Conservation (phyloP, 1,140 invertebrate species). For the Ditylenchus dipsaci region DNA sequence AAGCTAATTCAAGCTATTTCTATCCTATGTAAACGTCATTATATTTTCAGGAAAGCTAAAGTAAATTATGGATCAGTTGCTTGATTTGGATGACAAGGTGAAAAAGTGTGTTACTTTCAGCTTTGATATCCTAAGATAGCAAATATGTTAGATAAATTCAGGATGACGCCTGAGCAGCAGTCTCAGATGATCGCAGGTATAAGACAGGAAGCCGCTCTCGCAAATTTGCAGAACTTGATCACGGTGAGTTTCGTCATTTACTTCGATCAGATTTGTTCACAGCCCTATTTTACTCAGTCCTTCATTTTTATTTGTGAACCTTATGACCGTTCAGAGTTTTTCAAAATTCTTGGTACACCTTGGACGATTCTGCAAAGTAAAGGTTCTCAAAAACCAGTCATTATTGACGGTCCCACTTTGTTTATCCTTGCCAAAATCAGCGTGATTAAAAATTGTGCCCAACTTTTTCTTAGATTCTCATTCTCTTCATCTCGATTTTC, state of each 20-base stretch:
- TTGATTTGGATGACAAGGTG: background rate
- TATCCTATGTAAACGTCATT: no score
- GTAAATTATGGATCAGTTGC: background rate
- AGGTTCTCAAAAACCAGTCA: no score
- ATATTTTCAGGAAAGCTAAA: no score
- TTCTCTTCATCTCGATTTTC: constrained; percentile 45
- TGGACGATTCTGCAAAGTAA: no score
- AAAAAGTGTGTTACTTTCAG: no score
- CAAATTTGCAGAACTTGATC: constrained; percentile 85
- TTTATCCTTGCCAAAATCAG: background rate
- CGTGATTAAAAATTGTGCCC: background rate
- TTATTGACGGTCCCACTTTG: no score
- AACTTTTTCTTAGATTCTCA: no score
- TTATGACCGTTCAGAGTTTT: no score
- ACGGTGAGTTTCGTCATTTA: constrained; percentile 65
- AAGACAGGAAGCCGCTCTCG: constrained; percentile 88
- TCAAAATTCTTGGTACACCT: background rate
- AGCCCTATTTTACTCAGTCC: no score
- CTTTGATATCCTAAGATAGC: no score
- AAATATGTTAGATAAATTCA: constrained; percentile 19
- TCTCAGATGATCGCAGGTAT: constrained; percentile 90
- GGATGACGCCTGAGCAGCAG: constrained; percentile 69
- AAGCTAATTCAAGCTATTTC: no score
- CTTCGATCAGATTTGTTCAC: background rate
- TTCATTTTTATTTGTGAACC: no score